Evolutionary conservation across 2,797 vertebrate genomes (phyloP), one percentile per base, ranked within the genome.

Genomic region (Tapirus indicus): DNA sequence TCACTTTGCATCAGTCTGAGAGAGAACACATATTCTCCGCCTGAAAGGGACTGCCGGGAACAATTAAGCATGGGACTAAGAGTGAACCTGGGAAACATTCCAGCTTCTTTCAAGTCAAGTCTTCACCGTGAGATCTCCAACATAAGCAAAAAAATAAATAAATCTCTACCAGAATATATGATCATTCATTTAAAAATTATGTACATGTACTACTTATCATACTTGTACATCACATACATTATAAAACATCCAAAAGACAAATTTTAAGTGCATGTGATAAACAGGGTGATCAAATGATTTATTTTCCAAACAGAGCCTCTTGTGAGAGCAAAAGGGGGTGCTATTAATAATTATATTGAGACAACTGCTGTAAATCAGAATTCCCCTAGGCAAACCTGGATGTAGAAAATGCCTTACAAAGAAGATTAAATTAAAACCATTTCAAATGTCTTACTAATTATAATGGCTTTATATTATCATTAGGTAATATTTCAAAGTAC

Each of bases 1-100:
- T 97, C 98, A 97, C 84, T 96, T 97, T 82, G 62, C 96, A 98
- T 97, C 97, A 98, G 80, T 56, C 29, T 97, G 97, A 98, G 85
- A 56, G 49, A 84, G 92, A 96, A 95, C 97, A 98, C 60, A 27
- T 47, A n/a, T n/a, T 92, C 68, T 47, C 21, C 38, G 89, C 60
- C 68, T 77, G 75, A 84, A 92, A 89, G 18, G 64, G n/a, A 49
- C 68, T 97, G 97, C 89, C 69, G 12, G 80, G 69, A 97, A 92
- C 88, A 93, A 97, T 97, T 96, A 95, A 78, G 56, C 87, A 64
- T 12, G 12, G 49, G 52, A 71, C 77, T 20, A 32, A 74, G 44
- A 69, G 89, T 44, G 77, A 94, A 95, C 75, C 92, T 88, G 96
- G 95, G 95, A 90, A 89, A 52, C 38, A 58, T 32, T 96, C 94